phyloP scores from a whole-genome alignment of 1,140 invertebrate genomes.

The Antheraea mylitta region DNA sequence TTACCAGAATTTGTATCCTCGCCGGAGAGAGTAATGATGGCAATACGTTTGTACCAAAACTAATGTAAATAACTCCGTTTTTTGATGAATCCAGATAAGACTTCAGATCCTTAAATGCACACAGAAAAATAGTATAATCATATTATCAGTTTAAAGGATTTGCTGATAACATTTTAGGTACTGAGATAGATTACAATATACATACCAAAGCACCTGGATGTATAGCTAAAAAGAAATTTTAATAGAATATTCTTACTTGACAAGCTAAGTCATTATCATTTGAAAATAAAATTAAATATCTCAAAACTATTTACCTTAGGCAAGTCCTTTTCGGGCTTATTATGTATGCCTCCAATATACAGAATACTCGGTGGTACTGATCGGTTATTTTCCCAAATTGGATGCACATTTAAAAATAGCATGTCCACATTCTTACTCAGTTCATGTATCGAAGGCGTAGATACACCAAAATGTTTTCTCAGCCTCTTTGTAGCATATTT shows the following conservation, averaged over 20 bases:
- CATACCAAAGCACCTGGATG: too few relatives aligned
- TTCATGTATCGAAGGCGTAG: constrained; percentile 56
- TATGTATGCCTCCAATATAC: constrained; percentile 74
- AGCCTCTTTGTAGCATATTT: constrained; percentile 42
- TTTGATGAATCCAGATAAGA: constrained; percentile 34
- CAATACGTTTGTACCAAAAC: constrained; percentile 79
- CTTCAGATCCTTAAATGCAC: constrained; percentile 28
- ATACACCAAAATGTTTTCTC: constrained; percentile 59
- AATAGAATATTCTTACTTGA: too few relatives aligned
- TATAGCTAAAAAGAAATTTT: too few relatives aligned
- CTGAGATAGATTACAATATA: too few relatives aligned
- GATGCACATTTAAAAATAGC: constrained; percentile 77
- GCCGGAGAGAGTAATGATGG: constrained; percentile 58
- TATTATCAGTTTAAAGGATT: too few relatives aligned
- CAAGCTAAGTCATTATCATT: too few relatives aligned
- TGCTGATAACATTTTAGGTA: too few relatives aligned
- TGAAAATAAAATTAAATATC: neutral
- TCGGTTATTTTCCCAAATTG: constrained; percentile 61
- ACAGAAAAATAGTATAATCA: neutral
- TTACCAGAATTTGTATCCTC: constrained; percentile 59
- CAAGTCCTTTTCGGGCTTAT: constrained; percentile 51
- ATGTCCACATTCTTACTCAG: constrained; percentile 75
- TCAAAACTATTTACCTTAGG: constrained; percentile 31
- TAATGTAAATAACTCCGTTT: constrained; percentile 66
- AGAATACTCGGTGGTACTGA: constrained; percentile 73